Conservation (phyloP, 2,113 vertebrate species). For the Echinops telfairi region DNA sequence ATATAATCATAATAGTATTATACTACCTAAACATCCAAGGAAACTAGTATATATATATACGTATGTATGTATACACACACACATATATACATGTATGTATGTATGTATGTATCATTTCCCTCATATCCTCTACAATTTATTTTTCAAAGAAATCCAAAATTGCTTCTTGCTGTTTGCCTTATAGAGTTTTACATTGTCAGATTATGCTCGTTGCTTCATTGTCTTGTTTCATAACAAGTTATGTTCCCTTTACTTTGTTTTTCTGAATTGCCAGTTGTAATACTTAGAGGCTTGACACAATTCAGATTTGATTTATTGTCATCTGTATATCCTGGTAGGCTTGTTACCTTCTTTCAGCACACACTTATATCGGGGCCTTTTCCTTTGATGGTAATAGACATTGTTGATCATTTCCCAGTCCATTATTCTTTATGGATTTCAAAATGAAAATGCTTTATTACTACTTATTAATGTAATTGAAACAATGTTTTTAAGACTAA, state of each 20-base stretch:
- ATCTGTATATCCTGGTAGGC: neutral
- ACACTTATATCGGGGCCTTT: neutral
- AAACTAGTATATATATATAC: too few relatives aligned
- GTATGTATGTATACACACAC: too few relatives aligned
- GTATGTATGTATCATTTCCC: neutral
- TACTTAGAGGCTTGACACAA: neutral
- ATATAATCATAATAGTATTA: neutral
- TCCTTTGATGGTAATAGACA: neutral
- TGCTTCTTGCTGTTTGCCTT: neutral
- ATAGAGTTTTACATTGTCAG: neutral
- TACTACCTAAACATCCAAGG: too few relatives aligned
- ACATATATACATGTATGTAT: too few relatives aligned
- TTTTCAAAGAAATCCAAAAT: neutral
- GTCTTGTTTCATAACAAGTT: neutral
- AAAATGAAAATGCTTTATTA: neutral
- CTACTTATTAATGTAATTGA: neutral
- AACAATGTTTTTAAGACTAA: neutral
- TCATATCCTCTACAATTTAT: neutral
- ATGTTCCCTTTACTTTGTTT: neutral
- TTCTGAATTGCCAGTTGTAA: neutral
- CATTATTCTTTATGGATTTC: constrained; percentile 17
- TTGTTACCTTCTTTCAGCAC: neutral
- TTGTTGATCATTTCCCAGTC: neutral
- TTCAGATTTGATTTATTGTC: neutral
- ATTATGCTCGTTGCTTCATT: neutral